Percentiles rank a stretch among this genome's conserved stretches.
These are phyloP conservation scores for Laticauda laticaudata DNA, from an alignment of 2,113 vertebrate species.

Conservation along the genomic window DNA sequence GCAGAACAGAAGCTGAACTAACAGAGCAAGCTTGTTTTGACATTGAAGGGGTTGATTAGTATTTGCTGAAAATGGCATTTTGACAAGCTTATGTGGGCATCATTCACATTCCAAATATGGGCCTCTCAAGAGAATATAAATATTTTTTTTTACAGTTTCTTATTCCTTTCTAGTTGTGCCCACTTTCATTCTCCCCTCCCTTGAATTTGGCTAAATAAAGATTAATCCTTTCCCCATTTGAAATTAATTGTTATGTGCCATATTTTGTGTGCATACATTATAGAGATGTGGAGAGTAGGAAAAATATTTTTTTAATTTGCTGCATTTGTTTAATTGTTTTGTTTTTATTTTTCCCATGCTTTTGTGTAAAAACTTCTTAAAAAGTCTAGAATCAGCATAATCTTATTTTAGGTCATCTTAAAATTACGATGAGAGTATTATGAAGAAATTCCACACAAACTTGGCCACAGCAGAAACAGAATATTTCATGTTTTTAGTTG, in stretches of 20 bases:
- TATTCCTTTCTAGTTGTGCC: conserved; percentile 63
- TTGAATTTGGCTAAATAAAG: conserved; percentile 74
- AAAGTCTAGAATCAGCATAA: not conserved
- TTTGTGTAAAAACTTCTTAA: conserved; percentile 11
- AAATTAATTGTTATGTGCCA: conserved; percentile 57
- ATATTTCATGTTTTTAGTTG: not conserved
- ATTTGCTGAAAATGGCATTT: conserved; percentile 48
- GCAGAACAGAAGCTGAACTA: conserved; percentile 67
- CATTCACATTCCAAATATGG: conserved; percentile 40
- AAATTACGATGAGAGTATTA: not conserved
- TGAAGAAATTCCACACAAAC: not conserved
- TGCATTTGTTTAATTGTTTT: not conserved
- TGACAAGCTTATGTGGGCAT: conserved; percentile 51
- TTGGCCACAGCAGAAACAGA: not conserved
- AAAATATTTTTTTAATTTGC: not conserved
- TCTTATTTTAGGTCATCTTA: not conserved
- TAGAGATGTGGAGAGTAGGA: not conserved
- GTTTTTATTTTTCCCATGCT: conserved; percentile 39
- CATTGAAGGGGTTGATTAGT: conserved; percentile 52
- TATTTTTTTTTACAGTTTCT: conserved; percentile 58
- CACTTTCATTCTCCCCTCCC: conserved; percentile 16
- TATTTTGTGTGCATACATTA: conserved; percentile 67
- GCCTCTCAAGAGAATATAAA: conserved; percentile 45
- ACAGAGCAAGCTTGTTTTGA: conserved; percentile 56
- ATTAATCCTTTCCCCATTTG: conserved; percentile 60